Conservation (phyloP, 2,797 vertebrate species). For the Podarcis siculus region DNA sequence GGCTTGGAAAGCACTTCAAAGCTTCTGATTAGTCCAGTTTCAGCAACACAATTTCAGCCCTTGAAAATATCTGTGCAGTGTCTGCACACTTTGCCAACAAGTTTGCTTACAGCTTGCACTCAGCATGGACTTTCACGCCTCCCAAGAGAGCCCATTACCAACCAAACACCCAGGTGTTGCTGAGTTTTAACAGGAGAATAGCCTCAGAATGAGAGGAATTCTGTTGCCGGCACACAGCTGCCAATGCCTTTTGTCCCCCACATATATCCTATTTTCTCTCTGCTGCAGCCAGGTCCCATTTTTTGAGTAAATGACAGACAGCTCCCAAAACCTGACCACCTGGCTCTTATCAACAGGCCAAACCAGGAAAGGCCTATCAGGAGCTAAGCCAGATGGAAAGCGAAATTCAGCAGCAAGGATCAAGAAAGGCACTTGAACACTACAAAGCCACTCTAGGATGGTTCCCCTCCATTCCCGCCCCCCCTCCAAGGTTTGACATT, state of each 20-base stretch:
- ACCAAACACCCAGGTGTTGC: slow-evolving; percentile 72
- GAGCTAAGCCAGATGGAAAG: slow-evolving; percentile 84
- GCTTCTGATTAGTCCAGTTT: background rate
- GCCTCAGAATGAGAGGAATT: slow-evolving; percentile 87
- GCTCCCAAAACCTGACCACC: slow-evolving; percentile 83
- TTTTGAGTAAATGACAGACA: slow-evolving; percentile 86
- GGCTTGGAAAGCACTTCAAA: background rate
- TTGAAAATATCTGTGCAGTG: rapidly evolving
- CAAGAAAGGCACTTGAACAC: slow-evolving; percentile 57
- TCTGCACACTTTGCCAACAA: background rate
- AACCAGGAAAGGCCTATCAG: slow-evolving; percentile 79
- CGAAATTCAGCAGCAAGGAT: slow-evolving; percentile 80
- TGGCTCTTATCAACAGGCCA: slow-evolving; percentile 81
- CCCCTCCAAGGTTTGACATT: slow-evolving; percentile 36
- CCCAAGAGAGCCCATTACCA: slow-evolving; percentile 57
- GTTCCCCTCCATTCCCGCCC: background rate
- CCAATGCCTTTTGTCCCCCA: slow-evolving; percentile 77
- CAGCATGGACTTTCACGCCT: slow-evolving; percentile 22
- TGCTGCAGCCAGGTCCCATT: slow-evolving; percentile 67
- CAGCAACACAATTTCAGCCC: background rate
- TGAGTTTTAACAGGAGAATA: slow-evolving; percentile 83
- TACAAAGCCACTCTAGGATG: slow-evolving; percentile 37
- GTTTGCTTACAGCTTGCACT: slow-evolving; percentile 19
- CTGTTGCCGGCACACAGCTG: slow-evolving; percentile 81
- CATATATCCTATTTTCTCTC: slow-evolving; percentile 60